Evolutionary conservation across 2,113 vertebrate genomes (phyloP).

Genomic region (Paradoxurus hermaphroditus): DNA sequence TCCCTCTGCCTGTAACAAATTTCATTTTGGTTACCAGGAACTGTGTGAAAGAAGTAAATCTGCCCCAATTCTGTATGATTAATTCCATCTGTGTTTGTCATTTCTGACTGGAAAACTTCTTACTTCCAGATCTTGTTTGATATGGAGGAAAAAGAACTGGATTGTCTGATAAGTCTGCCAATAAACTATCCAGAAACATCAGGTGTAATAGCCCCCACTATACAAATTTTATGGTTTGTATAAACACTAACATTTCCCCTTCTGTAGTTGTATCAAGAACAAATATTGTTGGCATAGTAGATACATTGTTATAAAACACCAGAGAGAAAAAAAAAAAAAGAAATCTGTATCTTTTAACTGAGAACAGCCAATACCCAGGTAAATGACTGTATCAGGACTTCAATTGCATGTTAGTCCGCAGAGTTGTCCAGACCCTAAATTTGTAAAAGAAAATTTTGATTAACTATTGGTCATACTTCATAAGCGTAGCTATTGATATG

Average conservation of each 20-base stretch:
- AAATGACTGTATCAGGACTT: constrained; percentile 47
- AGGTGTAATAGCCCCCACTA: constrained; percentile 61
- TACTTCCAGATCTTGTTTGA: constrained; percentile 58
- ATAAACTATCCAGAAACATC: constrained; percentile 47
- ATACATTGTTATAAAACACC: constrained; percentile 45
- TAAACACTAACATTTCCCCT: constrained; percentile 48
- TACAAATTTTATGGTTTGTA: constrained; percentile 39
- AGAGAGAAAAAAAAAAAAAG: constrained; percentile 41
- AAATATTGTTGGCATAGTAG: constrained; percentile 58
- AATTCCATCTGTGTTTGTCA: constrained; percentile 80
- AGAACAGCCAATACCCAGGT: constrained; percentile 50
- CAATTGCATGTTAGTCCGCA: constrained; percentile 44
- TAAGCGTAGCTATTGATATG: constrained; percentile 47
- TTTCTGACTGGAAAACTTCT: constrained; percentile 75
- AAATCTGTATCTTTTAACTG: constrained; percentile 58
- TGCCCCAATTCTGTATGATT: constrained; percentile 81
- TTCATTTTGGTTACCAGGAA: constrained; percentile 85
- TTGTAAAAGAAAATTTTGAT: constrained; percentile 47
- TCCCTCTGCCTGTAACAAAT: constrained; percentile 85
- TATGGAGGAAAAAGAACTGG: constrained; percentile 36
- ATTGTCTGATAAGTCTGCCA: constrained; percentile 51
- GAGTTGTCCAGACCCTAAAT: constrained; percentile 37
- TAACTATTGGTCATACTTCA: constrained; percentile 56
- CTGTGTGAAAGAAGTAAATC: constrained; percentile 82
- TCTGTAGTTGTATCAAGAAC: constrained; percentile 32